Evolutionary conservation across 2,888 invertebrate genomes (phyloP).

Genomic region (Sturmia bella): DNA sequence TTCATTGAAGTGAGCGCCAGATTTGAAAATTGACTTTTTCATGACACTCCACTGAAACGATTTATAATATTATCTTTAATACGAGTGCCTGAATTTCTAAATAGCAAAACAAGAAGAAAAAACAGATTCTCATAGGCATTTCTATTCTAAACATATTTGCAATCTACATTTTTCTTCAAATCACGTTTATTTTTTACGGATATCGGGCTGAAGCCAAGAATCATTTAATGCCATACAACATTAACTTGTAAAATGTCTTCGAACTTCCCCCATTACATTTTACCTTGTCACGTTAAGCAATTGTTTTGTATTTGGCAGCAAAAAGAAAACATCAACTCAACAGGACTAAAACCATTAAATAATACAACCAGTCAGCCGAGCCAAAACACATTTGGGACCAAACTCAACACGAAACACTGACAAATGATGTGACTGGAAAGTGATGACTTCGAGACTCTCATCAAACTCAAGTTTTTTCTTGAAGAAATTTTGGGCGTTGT

Average conservation of each 20-base stretch:
- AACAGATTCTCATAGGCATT: not conserved
- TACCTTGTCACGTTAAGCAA: slow-evolving; percentile 64
- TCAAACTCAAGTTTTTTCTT: slow-evolving; percentile 18
- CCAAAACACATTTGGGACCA: slow-evolving; percentile 66
- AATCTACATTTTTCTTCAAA: slow-evolving; percentile 26
- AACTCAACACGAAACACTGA: slow-evolving; percentile 33
- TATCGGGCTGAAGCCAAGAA: slow-evolving; percentile 48
- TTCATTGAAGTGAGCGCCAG: too few relatives aligned
- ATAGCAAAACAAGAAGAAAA: not conserved
- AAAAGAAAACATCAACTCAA: slow-evolving; percentile 9
- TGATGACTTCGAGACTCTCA: slow-evolving; percentile 52
- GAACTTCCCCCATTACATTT: slow-evolving; percentile 47
- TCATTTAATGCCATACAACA: slow-evolving; percentile 65
- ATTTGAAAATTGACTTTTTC: too few relatives aligned
- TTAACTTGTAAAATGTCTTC: slow-evolving; percentile 62
- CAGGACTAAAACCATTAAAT: slow-evolving; percentile 25
- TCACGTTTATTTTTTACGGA: slow-evolving; percentile 61
- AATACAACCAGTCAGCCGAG: slow-evolving; percentile 48
- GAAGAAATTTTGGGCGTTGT: not conserved
- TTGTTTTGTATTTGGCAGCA: slow-evolving; percentile 43
- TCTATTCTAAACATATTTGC: not conserved
- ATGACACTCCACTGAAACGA: too few relatives aligned
- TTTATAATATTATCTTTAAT: too few relatives aligned
- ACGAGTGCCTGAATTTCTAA: too few relatives aligned
- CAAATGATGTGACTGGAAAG: slow-evolving; percentile 52